Evolutionary conservation across 1,140 invertebrate species (phyloP), one percentile per base, ranked within the genome.

Genomic region (Antheraea mylitta): DNA sequence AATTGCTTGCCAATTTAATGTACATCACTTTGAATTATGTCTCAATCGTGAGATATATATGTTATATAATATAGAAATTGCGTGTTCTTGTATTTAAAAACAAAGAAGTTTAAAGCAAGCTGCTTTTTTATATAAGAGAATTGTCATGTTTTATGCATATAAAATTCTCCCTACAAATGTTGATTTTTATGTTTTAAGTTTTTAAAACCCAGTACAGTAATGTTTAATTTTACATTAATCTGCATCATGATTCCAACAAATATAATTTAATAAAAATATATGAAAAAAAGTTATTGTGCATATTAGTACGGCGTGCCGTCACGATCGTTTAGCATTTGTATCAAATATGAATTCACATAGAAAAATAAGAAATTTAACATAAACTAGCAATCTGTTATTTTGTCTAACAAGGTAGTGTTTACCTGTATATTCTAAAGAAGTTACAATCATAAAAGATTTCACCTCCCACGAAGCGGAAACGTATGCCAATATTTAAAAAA

Each of bases 321-420:
- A 85, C 86, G 85, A 85, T 89, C 86, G 81, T 85, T 76, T 70
- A 30, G 22, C 22, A 30, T 30, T 71, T 63, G 60, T 64, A 45
- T 66, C 22, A 62, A 48, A 63, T 18, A 64, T 60, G 58, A 11
- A 22, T 72, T 58, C 66, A 64, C 22, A 70, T 59, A 65, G 16
- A 53, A 53, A 53, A 53, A 16, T n/a, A 53, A 13, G 10, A 16
- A 53, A 70, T 59, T 37, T 61, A 45, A 45, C 16, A 70, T 68
- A 68, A 71, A 75, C 79, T 82, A 86, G 81, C 78, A 86, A 86
- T 87, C 83, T 87, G 80, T 86, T 79, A 69, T 65, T 18, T 69
- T 53, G 6, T 64, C 7, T 64, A 30, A 30, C 65, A 7, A 42
- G 18, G 11, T 11, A 42, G 19, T 61, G 19, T 61, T 61, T 36